Conservation (phyloP, 2,888 invertebrate species). For the Vesta saturnalis region DNA sequence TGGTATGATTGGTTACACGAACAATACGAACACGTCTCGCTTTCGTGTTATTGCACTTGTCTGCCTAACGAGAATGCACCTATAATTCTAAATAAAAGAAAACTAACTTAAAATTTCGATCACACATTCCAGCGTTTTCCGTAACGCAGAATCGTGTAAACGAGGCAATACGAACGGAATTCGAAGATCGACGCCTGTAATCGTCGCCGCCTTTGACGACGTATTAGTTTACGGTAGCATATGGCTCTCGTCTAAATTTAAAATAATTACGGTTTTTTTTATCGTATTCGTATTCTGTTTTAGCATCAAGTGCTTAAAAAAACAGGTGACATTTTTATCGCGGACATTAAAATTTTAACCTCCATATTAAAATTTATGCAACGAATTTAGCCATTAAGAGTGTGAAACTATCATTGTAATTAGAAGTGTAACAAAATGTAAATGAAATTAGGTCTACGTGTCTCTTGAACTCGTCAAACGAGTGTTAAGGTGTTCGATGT, state of each 20-base stretch:
- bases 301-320: too few species aligned
- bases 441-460: slow-evolving; percentile 7
- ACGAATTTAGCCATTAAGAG: neutral
- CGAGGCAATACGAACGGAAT: slow-evolving; percentile 28
- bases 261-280: too few species aligned
- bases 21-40: too few species aligned
- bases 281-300: too few species aligned
- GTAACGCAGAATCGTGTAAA: slow-evolving; percentile 26
- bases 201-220: slow-evolving; percentile 35
- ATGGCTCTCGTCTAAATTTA: slow-evolving; percentile 31
- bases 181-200: slow-evolving; percentile 27
- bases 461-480: neutral
- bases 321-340: too few species aligned
- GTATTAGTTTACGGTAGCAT: slow-evolving; percentile 16
- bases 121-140: too few species aligned
- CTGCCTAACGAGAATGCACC: too few species aligned
- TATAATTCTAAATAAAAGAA: too few species aligned
- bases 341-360: neutral
- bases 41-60: too few species aligned
- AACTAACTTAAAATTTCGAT: too few species aligned
- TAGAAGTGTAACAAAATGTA: neutral
- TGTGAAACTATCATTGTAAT: neutral
- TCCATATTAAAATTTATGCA: neutral
- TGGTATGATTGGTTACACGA: too few species aligned
- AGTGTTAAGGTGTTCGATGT: neutral